A percentile compares a stretch with the other conserved stretches of the same genome.
These are phyloP conservation scores for Troglohyphantes excavatus DNA, from an alignment of 2,888 invertebrate genomes.

Conservation along the genomic window DNA sequence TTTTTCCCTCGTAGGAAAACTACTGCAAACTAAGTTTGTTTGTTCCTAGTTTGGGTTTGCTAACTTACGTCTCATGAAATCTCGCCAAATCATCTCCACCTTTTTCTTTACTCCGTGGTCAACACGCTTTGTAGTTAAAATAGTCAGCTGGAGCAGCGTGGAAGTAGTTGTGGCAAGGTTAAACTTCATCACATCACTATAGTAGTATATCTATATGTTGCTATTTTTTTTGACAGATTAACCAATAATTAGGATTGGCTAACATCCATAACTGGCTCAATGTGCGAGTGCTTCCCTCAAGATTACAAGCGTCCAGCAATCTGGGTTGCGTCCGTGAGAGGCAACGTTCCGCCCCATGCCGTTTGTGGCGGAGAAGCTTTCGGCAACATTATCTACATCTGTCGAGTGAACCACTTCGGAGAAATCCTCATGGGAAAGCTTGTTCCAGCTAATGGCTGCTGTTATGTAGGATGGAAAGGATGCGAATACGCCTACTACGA, in stretches of 20 bases:
- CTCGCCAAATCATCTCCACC: too few relatives aligned
- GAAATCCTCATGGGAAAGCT: slow-evolving; percentile 54
- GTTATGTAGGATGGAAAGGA: slow-evolving; percentile 70
- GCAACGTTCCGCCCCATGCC: slow-evolving; percentile 63
- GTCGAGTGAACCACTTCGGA: slow-evolving; percentile 55
- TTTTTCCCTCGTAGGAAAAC: too few relatives aligned
- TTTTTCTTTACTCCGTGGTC: too few relatives aligned
- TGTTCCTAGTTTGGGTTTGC: too few relatives aligned
- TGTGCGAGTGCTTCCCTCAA: slow-evolving; percentile 65
- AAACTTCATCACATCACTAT: too few relatives aligned
- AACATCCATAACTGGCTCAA: background rate
- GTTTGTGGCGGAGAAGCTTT: slow-evolving; percentile 60
- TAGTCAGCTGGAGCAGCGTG: too few relatives aligned
- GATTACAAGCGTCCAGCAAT: slow-evolving; percentile 46
- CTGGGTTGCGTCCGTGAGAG: slow-evolving; percentile 54
- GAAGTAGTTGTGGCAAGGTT: too few relatives aligned
- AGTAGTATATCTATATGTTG: too few relatives aligned
- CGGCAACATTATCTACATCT: slow-evolving; percentile 47
- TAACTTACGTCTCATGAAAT: too few relatives aligned
- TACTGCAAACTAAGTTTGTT: too few relatives aligned
- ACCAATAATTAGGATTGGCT: too few relatives aligned
- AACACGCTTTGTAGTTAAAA: too few relatives aligned
- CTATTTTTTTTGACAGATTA: background rate
- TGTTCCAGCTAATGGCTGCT: slow-evolving; percentile 47
- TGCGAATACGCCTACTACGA: slow-evolving; percentile 66